Conservation (phyloP, 2,113 vertebrate species). For the Cebidichthys violaceus region DNA sequence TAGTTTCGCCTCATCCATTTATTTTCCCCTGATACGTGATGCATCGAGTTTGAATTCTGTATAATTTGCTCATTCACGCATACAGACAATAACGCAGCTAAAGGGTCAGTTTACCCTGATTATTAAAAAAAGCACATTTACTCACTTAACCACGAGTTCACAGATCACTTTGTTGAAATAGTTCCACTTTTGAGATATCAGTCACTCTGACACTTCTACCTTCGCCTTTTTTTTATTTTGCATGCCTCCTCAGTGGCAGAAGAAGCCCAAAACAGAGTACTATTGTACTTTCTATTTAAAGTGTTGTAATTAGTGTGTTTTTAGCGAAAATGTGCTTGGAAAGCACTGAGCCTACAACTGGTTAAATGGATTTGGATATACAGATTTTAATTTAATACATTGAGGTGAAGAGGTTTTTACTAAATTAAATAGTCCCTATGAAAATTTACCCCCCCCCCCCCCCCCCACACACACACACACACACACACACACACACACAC, state of each 20-base stretch:
- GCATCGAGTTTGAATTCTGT: background rate
- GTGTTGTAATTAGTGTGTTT: background rate
- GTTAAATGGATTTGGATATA: background rate
- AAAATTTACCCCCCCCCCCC: too few species aligned
- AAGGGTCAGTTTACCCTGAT: background rate
- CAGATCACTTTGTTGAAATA: background rate
- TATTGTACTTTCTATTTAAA: background rate
- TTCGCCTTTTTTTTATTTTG: too few species aligned
- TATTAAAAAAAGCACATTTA: background rate
- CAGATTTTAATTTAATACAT: background rate
- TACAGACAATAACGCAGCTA: background rate
- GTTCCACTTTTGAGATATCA: background rate
- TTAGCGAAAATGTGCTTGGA: background rate
- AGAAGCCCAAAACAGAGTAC: too few species aligned
- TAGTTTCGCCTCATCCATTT: background rate
- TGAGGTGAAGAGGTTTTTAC: too few species aligned
- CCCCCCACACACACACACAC: too few species aligned
- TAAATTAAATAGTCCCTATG: too few species aligned
- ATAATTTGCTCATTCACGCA: background rate
- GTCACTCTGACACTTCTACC: background rate
- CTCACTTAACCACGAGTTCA: background rate
- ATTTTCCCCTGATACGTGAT: background rate
- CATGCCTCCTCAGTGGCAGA: too few species aligned
- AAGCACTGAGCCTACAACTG: background rate
- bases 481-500: too few species aligned